Evolutionary conservation across 1,140 invertebrate species (phyloP), one percentile per base, ranked within the genome.

Genomic region (Temnothorax nylanderi): DNA sequence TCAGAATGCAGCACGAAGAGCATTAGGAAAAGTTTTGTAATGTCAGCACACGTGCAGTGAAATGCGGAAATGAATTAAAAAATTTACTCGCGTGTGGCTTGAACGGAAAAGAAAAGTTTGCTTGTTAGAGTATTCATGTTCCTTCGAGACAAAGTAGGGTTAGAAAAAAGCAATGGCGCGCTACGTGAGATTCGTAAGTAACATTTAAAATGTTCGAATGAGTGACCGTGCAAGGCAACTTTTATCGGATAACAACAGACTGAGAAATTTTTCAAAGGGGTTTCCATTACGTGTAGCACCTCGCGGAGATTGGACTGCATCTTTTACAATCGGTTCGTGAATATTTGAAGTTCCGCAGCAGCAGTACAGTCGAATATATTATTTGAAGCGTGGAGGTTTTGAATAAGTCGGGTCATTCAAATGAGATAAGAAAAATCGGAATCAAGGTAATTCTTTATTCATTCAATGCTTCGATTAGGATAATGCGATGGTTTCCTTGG

Each of bases 321-420:
- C 84, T 92, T 92, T 92, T 90, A 92, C 88, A 88, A 92, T 92
- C 84, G 80, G 54, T 80, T 72, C 86, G 89, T 92, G 88, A 92
- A 92, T 92, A 92, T 92, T 89, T 92, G 64, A 92, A 87, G 37
- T 80, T 74, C 56, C 41, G 32, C 49, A 86, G 71, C 56, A 67
- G 64, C 56, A 51, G 62, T 34, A 47, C 49, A n/a, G 54, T 65
- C 47, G 47, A 64, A 78, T 54, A 77, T 64, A 87, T 54, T 64
- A 87, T 54, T 21, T 6, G 58, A 80, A 80, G 47, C 21, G 76
- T 13, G 32, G 5, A 51, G 82, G 37, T 75, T 67, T 47, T 34
- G 54, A 32, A 72, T 18, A 18, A 18, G 34, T 78, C 41, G 44
- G 67, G 37, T 37, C 69, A 62, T 87, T 56, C 32, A 78, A 62